phyloP scores from a whole-genome alignment of 2,888 invertebrate species.

The Chirona hameri region DNA sequence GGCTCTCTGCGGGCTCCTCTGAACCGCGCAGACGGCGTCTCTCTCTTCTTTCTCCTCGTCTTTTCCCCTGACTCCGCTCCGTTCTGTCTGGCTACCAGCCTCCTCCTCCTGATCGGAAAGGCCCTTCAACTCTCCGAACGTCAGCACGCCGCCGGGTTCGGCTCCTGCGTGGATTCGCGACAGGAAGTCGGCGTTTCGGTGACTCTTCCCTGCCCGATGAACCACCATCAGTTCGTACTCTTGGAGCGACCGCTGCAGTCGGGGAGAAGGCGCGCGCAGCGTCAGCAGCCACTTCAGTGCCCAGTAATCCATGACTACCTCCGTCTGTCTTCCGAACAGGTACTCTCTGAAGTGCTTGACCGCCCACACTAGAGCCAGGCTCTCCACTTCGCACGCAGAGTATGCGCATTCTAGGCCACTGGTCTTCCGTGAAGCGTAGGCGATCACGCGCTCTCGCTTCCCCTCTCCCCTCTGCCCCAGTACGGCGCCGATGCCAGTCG shows the following conservation, averaged over 20 bases:
- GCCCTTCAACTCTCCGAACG: too few relatives aligned
- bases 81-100: neutral
- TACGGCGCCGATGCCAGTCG: neutral
- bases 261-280: neutral
- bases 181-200: neutral
- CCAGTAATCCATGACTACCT: neutral
- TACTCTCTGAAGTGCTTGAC: neutral
- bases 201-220: neutral
- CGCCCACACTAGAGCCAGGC: neutral
- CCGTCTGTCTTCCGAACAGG: neutral
- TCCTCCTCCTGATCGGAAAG: too few relatives aligned
- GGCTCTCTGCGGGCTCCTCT: too few relatives aligned
- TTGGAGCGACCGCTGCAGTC: neutral
- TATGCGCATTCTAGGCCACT: neutral
- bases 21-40: too few relatives aligned
- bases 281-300: neutral
- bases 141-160: too few relatives aligned
- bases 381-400: neutral
- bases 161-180: neutral
- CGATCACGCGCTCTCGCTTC: neutral
- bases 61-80: too few relatives aligned
- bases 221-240: neutral
- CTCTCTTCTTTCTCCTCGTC: too few relatives aligned
- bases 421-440: neutral
- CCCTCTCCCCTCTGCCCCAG: neutral